These are phyloP conservation scores for Ianthella basta DNA, from an alignment of 37 sponge, comb jelly and placozoan genomes.

Conservation along the genomic window DNA sequence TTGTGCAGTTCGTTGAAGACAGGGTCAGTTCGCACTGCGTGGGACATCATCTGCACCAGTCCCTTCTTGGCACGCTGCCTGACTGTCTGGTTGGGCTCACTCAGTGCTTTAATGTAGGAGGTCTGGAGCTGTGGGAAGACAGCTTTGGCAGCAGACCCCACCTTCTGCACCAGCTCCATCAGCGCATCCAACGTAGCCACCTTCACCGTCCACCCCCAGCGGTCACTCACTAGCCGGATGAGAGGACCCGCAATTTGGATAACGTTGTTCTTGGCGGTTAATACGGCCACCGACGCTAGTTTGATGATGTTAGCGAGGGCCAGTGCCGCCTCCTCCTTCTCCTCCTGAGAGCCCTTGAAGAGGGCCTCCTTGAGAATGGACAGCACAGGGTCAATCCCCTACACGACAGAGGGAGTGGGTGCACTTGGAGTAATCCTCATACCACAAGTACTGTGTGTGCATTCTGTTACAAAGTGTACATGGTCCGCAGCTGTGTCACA, in stretches of 20 bases:
- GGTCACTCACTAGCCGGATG: slow-evolving; percentile 92
- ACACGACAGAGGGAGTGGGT: slow-evolving; percentile 15
- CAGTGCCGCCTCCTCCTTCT: slow-evolving; percentile 91
- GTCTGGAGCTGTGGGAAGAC: slow-evolving; percentile 96
- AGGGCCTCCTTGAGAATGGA: slow-evolving; percentile 87
- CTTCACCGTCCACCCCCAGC: slow-evolving; percentile 79
- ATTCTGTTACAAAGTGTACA: too few relatives aligned
- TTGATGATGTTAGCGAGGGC: slow-evolving; percentile 85
- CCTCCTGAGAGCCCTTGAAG: slow-evolving; percentile 85
- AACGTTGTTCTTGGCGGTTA: slow-evolving; percentile 54
- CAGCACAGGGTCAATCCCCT: slow-evolving; percentile 86
- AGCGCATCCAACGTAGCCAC: slow-evolving; percentile 92
- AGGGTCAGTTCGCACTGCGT: slow-evolving; percentile 80
- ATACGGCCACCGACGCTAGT: slow-evolving; percentile 53
- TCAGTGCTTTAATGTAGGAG: slow-evolving; percentile 94
- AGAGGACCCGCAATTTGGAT: slow-evolving; percentile 94
- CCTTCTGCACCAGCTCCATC: slow-evolving; percentile 84
- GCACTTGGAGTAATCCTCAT: too few relatives aligned
- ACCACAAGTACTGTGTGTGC: too few relatives aligned
- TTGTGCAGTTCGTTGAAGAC: slow-evolving; percentile 90
- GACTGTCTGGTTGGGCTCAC: slow-evolving; percentile 78
- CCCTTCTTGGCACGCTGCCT: slow-evolving; percentile 74
- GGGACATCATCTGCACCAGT: slow-evolving; percentile 68
- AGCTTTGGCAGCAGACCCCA: slow-evolving; percentile 82
- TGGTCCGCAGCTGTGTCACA: not conserved